Percentiles rank a stretch among this genome's conserved stretches.
Evolutionary conservation across 2,888 invertebrate species (phyloP).

Genomic region (Agriopis aurantiaria): DNA sequence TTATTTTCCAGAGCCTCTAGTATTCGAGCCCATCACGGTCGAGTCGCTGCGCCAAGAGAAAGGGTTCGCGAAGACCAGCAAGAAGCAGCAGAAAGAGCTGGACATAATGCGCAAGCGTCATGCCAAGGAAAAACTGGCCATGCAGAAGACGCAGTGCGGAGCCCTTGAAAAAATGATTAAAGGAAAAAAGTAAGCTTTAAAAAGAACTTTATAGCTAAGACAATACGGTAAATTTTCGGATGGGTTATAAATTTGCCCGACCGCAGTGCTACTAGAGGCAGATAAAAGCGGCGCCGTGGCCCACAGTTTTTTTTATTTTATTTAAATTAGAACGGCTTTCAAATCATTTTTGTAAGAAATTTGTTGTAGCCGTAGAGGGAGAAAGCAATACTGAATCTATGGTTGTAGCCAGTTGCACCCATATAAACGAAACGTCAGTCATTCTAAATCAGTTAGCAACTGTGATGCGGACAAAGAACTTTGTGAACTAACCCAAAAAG

Average conservation of each 20-base stretch:
- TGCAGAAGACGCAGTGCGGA: slow-evolving; percentile 96
- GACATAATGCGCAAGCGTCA: slow-evolving; percentile 97
- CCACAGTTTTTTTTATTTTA: no score
- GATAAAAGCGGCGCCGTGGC: not conserved
- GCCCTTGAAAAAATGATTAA: slow-evolving; percentile 97
- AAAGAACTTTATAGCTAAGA: not conserved
- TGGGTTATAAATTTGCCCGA: not conserved
- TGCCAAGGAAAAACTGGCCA: slow-evolving; percentile 94
- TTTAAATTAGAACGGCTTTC: no score
- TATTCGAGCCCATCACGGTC: slow-evolving; percentile 96
- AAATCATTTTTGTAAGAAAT: no score
- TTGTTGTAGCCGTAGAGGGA: no score
- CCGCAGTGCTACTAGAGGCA: not conserved
- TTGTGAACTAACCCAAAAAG: no score
- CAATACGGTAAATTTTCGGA: not conserved
- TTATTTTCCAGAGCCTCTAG: slow-evolving; percentile 87
- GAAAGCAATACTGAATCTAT: no score
- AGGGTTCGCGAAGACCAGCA: slow-evolving; percentile 95
- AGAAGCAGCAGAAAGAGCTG: slow-evolving; percentile 98
- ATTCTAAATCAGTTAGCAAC: no score
- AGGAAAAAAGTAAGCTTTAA: slow-evolving; percentile 92
- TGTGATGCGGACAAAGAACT: no score
- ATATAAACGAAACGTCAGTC: no score
- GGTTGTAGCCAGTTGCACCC: no score
- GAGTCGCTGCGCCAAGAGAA: slow-evolving; percentile 96